Conservation (phyloP, 2,113 vertebrate genomes). For the Danionella cerebrum region DNA sequence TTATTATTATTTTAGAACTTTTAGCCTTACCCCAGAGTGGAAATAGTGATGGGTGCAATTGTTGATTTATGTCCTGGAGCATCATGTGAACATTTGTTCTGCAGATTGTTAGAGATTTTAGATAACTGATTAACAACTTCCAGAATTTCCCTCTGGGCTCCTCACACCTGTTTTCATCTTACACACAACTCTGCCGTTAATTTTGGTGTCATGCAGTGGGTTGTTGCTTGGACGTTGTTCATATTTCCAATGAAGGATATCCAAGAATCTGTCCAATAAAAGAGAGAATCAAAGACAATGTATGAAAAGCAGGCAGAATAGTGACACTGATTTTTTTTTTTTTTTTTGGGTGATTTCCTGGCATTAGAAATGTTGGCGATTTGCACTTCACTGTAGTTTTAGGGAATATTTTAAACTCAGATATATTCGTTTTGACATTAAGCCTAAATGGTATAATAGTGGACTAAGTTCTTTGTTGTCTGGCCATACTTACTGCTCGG, state of each 20-base stretch:
- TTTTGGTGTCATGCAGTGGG: conserved; percentile 18
- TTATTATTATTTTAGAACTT: not conserved
- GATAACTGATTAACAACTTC: conserved; percentile 24
- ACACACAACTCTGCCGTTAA: not conserved
- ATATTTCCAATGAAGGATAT: conserved; percentile 23
- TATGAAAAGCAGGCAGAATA: conserved; percentile 13
- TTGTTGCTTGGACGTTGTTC: conserved; percentile 19
- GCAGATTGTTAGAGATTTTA: conserved; percentile 17
- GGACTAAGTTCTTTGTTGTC: conserved; percentile 11
- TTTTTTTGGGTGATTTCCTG: too few relatives aligned
- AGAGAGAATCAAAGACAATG: conserved; percentile 22
- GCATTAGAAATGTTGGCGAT: conserved; percentile 9
- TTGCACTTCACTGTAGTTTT: conserved; percentile 5
- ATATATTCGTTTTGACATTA: not conserved
- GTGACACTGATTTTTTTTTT: conserved; percentile 16
- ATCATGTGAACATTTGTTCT: not conserved
- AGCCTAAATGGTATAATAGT: not conserved
- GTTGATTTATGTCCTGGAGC: not conserved
- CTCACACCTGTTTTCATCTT: conserved; percentile 18
- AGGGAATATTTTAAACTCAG: conserved; percentile 19
- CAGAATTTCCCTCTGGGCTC: conserved; percentile 40
- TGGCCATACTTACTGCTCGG: conserved; percentile 6
- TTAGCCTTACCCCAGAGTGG: not conserved
- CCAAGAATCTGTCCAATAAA: conserved; percentile 28
- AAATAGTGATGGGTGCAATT: not conserved